Evolutionary conservation across 1,140 invertebrate genomes (phyloP).

Genomic region (Drosophila pachea): DNA sequence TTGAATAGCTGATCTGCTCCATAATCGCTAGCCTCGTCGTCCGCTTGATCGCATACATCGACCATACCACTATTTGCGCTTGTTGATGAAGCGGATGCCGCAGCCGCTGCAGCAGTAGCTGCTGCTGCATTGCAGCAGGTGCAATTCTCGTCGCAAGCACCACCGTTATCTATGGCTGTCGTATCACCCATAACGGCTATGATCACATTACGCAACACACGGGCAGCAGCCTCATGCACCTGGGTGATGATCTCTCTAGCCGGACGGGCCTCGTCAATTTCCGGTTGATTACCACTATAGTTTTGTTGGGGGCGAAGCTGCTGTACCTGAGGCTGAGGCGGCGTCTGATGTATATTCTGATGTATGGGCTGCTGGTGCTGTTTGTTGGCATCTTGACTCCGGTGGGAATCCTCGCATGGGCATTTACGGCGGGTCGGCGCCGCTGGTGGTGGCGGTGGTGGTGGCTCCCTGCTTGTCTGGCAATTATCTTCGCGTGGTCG

Average conservation of each 20-base stretch:
- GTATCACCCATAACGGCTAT: constrained; percentile 37
- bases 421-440: constrained; percentile 41
- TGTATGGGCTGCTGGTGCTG: constrained; percentile 12
- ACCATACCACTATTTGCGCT: not conserved
- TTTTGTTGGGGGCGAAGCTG: not conserved
- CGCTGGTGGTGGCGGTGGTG: constrained; percentile 17
- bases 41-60: constrained; percentile 1
- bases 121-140: not conserved
- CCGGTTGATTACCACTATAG: too few relatives aligned
- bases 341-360: too few relatives aligned
- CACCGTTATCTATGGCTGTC: too few relatives aligned
- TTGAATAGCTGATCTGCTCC: constrained; percentile 9
- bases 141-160: constrained; percentile 1
- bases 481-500: constrained; percentile 13
- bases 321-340: not conserved
- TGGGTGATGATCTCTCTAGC: constrained; percentile 37
- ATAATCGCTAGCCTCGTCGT: constrained; percentile 21
- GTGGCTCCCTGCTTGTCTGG: constrained; percentile 17
- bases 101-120: not conserved
- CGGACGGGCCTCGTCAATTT: constrained; percentile 35
- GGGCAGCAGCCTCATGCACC: constrained; percentile 45
- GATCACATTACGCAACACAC: constrained; percentile 45
- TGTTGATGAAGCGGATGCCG: not conserved
- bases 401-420: constrained; percentile 52
- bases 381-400: too few relatives aligned